Conservation (phyloP, 64 coral and sea anemone genomes). For the Anthopleura sola region DNA sequence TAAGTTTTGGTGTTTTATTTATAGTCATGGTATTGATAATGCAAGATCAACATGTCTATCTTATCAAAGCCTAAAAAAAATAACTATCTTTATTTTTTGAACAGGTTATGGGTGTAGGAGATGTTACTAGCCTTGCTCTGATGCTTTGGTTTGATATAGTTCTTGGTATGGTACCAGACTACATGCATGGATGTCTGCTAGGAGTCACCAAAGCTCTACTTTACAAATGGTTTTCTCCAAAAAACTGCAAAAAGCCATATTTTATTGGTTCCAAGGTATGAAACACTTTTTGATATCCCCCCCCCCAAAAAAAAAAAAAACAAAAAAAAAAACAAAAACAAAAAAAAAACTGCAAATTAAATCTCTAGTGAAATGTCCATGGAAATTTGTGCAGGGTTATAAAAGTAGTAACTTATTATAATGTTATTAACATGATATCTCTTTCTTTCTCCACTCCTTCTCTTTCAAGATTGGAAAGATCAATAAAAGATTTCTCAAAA, state of each 20-base stretch:
- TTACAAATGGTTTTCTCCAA: slow-evolving; percentile 56
- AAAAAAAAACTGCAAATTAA: too few species aligned
- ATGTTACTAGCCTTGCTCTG: slow-evolving; percentile 50
- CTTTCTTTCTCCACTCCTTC: too few species aligned
- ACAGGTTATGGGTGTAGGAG: slow-evolving; percentile 31
- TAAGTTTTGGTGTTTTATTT: too few species aligned
- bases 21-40: too few species aligned
- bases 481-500: slow-evolving; percentile 34
- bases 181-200: slow-evolving; percentile 64
- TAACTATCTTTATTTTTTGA: neutral
- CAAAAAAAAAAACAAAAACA: too few species aligned
- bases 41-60: neutral
- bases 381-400: too few species aligned
- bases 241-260: slow-evolving; percentile 34
- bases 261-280: slow-evolving; percentile 62
- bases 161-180: slow-evolving; percentile 63
- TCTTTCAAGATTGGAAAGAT: slow-evolving; percentile 28
- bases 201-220: slow-evolving; percentile 49
- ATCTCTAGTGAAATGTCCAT: too few species aligned
- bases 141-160: slow-evolving; percentile 80
- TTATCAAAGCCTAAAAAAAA: neutral
- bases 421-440: too few species aligned
- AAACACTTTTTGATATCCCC: too few species aligned
- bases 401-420: too few species aligned
- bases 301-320: too few species aligned